phyloP scores from a whole-genome alignment of 2,797 vertebrate species.

The Cheirogaleus major region DNA sequence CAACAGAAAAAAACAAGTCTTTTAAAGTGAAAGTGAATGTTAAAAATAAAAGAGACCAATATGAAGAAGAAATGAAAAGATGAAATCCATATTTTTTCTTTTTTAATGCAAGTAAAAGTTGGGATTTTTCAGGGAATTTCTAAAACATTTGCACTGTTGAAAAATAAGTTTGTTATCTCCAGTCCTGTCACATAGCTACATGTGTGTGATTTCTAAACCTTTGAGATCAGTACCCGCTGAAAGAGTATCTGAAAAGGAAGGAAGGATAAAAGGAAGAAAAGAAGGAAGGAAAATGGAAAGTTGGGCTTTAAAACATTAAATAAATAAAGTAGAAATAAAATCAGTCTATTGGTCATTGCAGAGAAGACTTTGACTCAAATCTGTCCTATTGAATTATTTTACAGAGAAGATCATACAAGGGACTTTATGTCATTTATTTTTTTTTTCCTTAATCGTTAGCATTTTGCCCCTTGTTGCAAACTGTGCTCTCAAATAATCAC shows the following conservation, averaged over 20 bases:
- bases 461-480: neutral
- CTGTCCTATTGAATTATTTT: neutral
- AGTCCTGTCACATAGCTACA: neutral
- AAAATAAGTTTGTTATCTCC: neutral
- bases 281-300: neutral
- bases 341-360: neutral
- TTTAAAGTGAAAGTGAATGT: neutral
- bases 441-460: neutral
- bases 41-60: neutral
- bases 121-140: neutral
- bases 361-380: neutral
- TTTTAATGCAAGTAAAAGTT: neutral
- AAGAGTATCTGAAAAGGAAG: neutral
- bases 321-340: neutral
- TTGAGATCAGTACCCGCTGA: neutral
- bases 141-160: neutral
- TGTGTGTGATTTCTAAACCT: neutral
- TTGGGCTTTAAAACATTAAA: neutral
- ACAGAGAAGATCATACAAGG: neutral
- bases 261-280: accelerated
- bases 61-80: neutral
- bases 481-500: neutral
- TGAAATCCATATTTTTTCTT: neutral
- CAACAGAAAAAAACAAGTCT: neutral
- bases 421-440: neutral